phyloP scores from a whole-genome alignment of 1,140 invertebrate species.

The Probaryconus sp. region DNA sequence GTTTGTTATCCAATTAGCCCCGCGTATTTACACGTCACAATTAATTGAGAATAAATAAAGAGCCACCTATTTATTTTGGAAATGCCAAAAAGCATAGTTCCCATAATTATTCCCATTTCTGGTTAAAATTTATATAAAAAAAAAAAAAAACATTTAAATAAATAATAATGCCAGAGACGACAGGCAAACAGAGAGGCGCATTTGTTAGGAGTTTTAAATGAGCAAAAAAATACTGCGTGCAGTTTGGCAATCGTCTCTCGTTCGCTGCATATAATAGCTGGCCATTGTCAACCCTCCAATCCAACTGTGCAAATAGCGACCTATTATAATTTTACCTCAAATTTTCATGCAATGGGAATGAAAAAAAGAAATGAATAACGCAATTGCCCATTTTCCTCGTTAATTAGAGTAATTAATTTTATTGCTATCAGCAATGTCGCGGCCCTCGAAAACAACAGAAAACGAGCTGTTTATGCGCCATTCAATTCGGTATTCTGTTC shows the following conservation, averaged over 20 bases:
- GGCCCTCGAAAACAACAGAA: too few relatives aligned
- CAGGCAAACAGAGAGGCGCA: not conserved
- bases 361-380: conserved; percentile 1
- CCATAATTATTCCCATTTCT: too few relatives aligned
- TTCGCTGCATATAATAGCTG: conserved; percentile 27
- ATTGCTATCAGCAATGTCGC: conserved; percentile 3
- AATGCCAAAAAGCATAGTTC: too few relatives aligned
- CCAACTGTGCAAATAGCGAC: conserved; percentile 15
- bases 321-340: conserved; percentile 22
- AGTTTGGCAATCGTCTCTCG: conserved; percentile 21
- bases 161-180: not conserved
- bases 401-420: conserved; percentile 3
- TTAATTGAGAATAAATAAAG: too few relatives aligned
- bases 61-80: too few relatives aligned
- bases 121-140: not conserved
- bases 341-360: conserved; percentile 16
- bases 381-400: conserved; percentile 1
- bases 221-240: conserved; percentile 15
- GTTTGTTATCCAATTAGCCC: too few relatives aligned
- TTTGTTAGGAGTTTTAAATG: conserved; percentile 14
- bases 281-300: conserved; percentile 26
- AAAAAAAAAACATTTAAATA: not conserved
- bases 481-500: too few relatives aligned
- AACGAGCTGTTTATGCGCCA: too few relatives aligned
- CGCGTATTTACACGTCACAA: too few relatives aligned